A percentile compares a stretch with the other conserved stretches of the same genome.
Conservation (phyloP, 2,888 invertebrate genomes). For the Hirtodrosophila confusa region DNA sequence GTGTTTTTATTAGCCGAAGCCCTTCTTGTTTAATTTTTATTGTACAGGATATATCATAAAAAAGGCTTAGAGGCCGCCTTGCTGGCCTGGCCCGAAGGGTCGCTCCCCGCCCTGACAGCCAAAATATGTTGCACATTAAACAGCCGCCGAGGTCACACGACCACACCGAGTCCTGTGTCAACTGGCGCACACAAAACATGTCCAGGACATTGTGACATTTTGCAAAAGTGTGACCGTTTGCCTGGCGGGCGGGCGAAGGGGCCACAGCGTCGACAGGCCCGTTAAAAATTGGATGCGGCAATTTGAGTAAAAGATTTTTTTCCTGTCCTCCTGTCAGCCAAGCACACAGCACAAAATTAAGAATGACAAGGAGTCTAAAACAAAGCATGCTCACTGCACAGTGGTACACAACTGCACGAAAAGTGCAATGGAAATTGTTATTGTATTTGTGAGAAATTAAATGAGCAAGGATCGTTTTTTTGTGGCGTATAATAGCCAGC, state of each 20-base stretch:
- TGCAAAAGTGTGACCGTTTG: slow-evolving; percentile 70
- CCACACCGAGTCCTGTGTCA: slow-evolving; percentile 18
- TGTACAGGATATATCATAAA: slow-evolving; percentile 28
- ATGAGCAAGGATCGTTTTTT: no score
- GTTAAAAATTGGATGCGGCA: slow-evolving; percentile 66
- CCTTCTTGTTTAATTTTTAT: slow-evolving; percentile 48
- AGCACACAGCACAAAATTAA: slow-evolving; percentile 55
- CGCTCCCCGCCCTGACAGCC: slow-evolving; percentile 45
- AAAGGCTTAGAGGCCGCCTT: slow-evolving; percentile 32
- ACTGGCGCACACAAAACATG: slow-evolving; percentile 31
- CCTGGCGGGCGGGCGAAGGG: slow-evolving; percentile 32
- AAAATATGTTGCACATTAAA: slow-evolving; percentile 68
- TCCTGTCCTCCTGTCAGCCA: slow-evolving; percentile 34
- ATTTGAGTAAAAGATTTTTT: slow-evolving; percentile 67
- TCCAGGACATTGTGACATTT: slow-evolving; percentile 65
- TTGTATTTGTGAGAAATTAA: no score
- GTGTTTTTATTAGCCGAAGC: slow-evolving; percentile 54
- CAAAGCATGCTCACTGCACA: slow-evolving; percentile 34
- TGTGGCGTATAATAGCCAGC: no score
- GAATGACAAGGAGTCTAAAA: slow-evolving; percentile 67
- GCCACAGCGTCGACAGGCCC: slow-evolving; percentile 12
- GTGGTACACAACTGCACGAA: slow-evolving; percentile 15
- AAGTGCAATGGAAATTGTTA: background rate
- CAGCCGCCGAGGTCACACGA: slow-evolving; percentile 10
- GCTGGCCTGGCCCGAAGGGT: slow-evolving; percentile 8